phyloP scores from a whole-genome alignment of 2,888 invertebrate species.

The Morpho helenor region DNA sequence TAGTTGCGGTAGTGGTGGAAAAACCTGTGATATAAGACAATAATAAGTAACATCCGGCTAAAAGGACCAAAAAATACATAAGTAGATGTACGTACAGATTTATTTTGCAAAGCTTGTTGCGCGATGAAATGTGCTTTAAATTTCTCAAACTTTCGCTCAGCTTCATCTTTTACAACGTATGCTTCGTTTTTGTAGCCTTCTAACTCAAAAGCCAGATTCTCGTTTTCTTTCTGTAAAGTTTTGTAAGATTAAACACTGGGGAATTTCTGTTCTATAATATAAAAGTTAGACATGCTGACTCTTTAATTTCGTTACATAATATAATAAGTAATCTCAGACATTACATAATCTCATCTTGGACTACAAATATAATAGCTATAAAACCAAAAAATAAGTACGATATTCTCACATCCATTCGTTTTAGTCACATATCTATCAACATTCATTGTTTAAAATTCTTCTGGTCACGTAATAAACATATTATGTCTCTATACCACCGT shows the following conservation, averaged over 20 bases:
- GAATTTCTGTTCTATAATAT: too few relatives aligned
- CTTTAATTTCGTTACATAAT: too few relatives aligned
- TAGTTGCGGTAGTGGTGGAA: slow-evolving; percentile 32
- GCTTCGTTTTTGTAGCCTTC: slow-evolving; percentile 96
- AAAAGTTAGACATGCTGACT: too few relatives aligned
- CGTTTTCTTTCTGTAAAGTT: slow-evolving; percentile 85
- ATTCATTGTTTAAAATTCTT: too few relatives aligned
- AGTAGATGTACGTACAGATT: slow-evolving; percentile 32
- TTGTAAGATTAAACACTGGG: too few relatives aligned
- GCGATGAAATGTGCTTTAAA: slow-evolving; percentile 90
- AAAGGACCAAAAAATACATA: not conserved
- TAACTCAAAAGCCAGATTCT: slow-evolving; percentile 90
- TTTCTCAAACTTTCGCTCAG: slow-evolving; percentile 84
- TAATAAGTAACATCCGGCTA: not conserved
- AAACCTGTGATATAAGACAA: slow-evolving; percentile 22
- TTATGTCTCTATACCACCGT: too few relatives aligned
- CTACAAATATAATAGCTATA: too few relatives aligned
- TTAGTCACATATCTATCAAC: too few relatives aligned
- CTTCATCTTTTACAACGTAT: slow-evolving; percentile 89
- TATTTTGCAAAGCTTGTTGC: slow-evolving; percentile 53
- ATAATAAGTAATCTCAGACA: too few relatives aligned
- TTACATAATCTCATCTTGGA: too few relatives aligned
- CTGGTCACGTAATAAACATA: slow-evolving; percentile 2
- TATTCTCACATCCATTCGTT: too few relatives aligned
- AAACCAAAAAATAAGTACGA: too few relatives aligned